Evolutionary conservation across 2,888 invertebrate species (phyloP), one percentile per base, ranked within the genome.

Genomic region (Ormyrus pomaceus): DNA sequence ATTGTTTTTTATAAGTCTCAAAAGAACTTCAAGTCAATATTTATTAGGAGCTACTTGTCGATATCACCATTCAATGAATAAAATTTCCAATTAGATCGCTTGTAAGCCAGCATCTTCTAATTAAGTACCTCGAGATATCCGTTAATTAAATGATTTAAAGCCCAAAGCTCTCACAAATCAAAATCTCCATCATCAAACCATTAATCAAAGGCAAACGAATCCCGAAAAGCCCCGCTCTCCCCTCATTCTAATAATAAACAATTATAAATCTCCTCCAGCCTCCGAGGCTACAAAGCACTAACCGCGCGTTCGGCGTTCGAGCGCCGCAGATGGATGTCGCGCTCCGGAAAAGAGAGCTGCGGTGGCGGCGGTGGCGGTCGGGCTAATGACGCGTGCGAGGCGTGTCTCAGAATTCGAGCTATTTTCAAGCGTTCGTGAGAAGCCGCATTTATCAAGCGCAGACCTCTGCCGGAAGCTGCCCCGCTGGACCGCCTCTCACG

Each of bases 361-460:
- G 78, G 34, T 58, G 56, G 50, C 64, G 78, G 34, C 64, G 34
- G 58, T 62, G 58, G 58, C 68, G 58, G 51, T 9, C 72, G 45
- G 34, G 79, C 84, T 85, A 85, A 84, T 85, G 84, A 85, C 80
- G 84, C 84, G 84, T 84, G 83, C 53, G 51, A 82, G 86, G 84
- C 85, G 87, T 87, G 87, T 84, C 85, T 83, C 83, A 85, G 86
- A 87, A 88, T 87, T 83, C 82, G 85, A 87, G 88, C 83, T 87
- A 87, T 88, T 88, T 89, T 86, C 85, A 86, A 86, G 82, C 83
- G 72, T 80, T 82, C 81, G 82, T 83, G 82, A 83, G 83, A 84
- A 84, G 77, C 71, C 82, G 82, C 84, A 87, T 88, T 86, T 84
- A 86, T 87, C 87, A 87, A 84, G 84, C 78, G 75, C 71, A 79